Conservation (phyloP, 2,113 vertebrate genomes). For the Corythaeola cristata region DNA sequence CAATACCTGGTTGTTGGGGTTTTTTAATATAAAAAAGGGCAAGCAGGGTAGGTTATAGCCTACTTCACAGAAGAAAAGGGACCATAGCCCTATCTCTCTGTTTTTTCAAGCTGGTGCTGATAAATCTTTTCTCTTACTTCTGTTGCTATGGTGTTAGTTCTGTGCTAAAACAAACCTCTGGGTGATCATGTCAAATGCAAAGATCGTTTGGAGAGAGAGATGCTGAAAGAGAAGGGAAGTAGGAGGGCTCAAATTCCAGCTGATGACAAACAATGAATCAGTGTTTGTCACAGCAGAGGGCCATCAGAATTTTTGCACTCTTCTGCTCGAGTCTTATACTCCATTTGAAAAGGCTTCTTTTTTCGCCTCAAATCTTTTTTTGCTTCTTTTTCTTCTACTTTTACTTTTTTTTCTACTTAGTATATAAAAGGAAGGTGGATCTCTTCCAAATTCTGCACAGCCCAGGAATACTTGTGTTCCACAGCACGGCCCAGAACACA, state of each 20-base stretch:
- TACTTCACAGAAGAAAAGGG: background rate
- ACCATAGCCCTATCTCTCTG: background rate
- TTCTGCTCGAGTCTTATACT: slow-evolving; percentile 5
- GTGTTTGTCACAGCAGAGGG: slow-evolving; percentile 47
- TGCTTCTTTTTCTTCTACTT: background rate
- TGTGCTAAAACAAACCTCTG: slow-evolving; percentile 48
- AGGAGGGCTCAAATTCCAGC: slow-evolving; percentile 48
- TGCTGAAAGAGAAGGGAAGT: slow-evolving; percentile 47
- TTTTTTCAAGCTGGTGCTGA: background rate
- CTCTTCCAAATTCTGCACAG: slow-evolving; percentile 50
- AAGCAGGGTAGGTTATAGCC: background rate
- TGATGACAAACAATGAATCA: slow-evolving; percentile 51
- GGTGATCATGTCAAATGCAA: slow-evolving; percentile 44
- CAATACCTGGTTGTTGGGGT: background rate
- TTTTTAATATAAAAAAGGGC: background rate
- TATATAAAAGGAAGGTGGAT: slow-evolving; percentile 69
- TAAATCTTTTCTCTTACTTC: slow-evolving; percentile 30
- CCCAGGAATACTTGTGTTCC: slow-evolving; percentile 70
- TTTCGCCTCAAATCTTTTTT: background rate
- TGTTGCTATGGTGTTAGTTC: slow-evolving; percentile 49
- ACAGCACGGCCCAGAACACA: background rate
- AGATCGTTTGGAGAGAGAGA: background rate
- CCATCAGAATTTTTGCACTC: slow-evolving; percentile 23
- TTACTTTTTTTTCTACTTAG: background rate
- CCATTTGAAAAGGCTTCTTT: slow-evolving; percentile 3